Evolutionary conservation across 2,113 vertebrate species (phyloP).

Genomic region (Leucoraja erinaceus): DNA sequence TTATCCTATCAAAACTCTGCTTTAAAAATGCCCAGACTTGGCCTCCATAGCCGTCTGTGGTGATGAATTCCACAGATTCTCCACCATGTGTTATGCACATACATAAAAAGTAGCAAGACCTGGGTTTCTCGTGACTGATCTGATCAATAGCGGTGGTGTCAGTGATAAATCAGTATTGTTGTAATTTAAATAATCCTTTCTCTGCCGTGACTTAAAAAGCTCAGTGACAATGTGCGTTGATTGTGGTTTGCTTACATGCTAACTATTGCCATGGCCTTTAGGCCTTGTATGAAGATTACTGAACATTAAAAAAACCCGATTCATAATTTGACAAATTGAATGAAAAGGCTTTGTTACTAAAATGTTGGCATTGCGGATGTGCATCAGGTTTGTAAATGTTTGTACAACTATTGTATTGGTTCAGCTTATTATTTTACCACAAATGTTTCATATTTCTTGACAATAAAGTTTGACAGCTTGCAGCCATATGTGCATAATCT

Average conservation of each 20-base stretch:
- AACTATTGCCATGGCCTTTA: background rate
- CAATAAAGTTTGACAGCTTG: constrained; percentile 13
- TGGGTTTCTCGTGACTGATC: background rate
- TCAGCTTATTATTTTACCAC: background rate
- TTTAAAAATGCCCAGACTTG: no score
- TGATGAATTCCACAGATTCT: no score
- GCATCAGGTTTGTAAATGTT: background rate
- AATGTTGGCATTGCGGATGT: background rate
- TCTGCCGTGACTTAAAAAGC: background rate
- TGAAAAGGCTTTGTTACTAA: background rate
- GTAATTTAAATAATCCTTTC: background rate
- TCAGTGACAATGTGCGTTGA: background rate
- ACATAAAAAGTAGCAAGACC: background rate
- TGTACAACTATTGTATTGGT: constrained; percentile 7
- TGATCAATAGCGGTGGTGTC: background rate
- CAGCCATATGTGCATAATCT: background rate
- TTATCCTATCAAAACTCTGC: no score
- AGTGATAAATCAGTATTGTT: background rate
- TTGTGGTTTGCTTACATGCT: background rate
- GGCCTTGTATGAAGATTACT: background rate
- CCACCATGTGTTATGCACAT: background rate
- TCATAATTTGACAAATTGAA: constrained; percentile 22
- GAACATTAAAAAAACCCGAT: background rate
- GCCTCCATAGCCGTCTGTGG: no score
- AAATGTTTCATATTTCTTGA: constrained; percentile 11